A percentile compares a stretch with the other conserved stretches of the same genome.
These are phyloP conservation scores for Cremastinae sp. DNA, from an alignment of 2,888 invertebrate genomes.

Conservation along the genomic window DNA sequence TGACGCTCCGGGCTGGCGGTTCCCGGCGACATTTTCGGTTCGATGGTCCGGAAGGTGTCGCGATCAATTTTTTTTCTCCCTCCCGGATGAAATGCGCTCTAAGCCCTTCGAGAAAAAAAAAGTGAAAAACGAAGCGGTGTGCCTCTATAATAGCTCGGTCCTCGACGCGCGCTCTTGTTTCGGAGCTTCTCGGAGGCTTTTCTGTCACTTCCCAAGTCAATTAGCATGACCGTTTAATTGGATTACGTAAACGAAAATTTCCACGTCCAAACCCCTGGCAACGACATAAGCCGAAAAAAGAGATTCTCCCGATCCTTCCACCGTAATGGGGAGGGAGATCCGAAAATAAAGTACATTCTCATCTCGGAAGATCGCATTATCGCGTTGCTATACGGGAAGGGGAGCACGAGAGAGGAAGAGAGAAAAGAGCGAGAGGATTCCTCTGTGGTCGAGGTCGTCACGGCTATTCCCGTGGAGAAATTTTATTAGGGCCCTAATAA, in stretches of 20 bases:
- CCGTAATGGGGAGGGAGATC: slow-evolving; percentile 18
- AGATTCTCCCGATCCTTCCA: slow-evolving; percentile 12
- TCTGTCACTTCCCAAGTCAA: neutral
- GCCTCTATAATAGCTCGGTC: neutral
- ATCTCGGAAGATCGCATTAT: slow-evolving; percentile 20
- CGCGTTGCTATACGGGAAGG: slow-evolving; percentile 6
- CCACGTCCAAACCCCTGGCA: too few relatives aligned
- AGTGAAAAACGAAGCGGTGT: neutral
- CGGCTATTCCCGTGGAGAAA: too few relatives aligned
- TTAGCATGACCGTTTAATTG: neutral
- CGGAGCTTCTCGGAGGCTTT: neutral
- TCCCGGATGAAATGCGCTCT: neutral
- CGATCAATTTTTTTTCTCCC: slow-evolving; percentile 19
- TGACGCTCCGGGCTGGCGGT: slow-evolving; percentile 29
- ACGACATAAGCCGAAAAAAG: neutral
- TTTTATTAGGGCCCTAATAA: too few relatives aligned
- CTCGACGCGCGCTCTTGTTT: neutral
- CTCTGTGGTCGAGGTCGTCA: slow-evolving; percentile 63
- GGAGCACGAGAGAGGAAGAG: neutral
- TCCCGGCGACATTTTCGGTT: slow-evolving; percentile 5
- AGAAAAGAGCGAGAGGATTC: slow-evolving; percentile 33
- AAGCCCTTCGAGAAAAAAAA: neutral
- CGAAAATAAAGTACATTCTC: slow-evolving; percentile 51
- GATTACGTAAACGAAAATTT: neutral
- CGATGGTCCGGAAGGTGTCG: slow-evolving; percentile 44